Conservation (phyloP, 2,888 invertebrate species). For the Conistra vaccinii region DNA sequence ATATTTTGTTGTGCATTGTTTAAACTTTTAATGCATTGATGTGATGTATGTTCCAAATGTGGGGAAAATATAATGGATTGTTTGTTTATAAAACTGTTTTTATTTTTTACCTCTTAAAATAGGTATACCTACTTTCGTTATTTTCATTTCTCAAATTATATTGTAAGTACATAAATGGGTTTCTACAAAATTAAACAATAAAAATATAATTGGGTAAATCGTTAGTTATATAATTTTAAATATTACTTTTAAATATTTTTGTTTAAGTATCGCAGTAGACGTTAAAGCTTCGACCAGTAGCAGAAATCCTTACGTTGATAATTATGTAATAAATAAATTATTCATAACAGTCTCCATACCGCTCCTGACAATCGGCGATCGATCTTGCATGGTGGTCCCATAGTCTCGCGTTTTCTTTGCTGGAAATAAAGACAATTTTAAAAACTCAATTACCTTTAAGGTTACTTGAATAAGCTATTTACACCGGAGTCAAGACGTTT, state of each 20-base stretch:
- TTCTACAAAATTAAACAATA: background rate
- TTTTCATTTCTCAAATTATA: background rate
- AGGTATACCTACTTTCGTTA: background rate
- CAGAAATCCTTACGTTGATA: background rate
- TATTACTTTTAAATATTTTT: background rate
- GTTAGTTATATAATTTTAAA: background rate
- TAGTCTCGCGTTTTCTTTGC: slow-evolving; percentile 84
- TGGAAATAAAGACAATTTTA: slow-evolving; percentile 60
- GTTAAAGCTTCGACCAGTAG: slow-evolving; percentile 52
- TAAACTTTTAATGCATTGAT: slow-evolving; percentile 74
- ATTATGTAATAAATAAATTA: slow-evolving; percentile 35
- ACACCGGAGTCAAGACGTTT: background rate
- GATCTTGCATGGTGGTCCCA: slow-evolving; percentile 85
- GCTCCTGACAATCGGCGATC: slow-evolving; percentile 75
- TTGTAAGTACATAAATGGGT: background rate
- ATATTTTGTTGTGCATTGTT: slow-evolving; percentile 70
- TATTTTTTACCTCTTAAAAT: slow-evolving; percentile 1
- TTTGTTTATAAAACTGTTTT: slow-evolving; percentile 67
- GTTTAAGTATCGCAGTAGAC: background rate
- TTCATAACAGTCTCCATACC: slow-evolving; percentile 79
- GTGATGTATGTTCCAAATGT: slow-evolving; percentile 69
- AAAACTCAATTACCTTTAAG: no score
- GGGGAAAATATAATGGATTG: slow-evolving; percentile 76
- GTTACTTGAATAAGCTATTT: background rate
- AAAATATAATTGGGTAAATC: background rate